Evolutionary conservation across 2,888 invertebrate genomes (phyloP).

Genomic region (Homarus gammarus): DNA sequence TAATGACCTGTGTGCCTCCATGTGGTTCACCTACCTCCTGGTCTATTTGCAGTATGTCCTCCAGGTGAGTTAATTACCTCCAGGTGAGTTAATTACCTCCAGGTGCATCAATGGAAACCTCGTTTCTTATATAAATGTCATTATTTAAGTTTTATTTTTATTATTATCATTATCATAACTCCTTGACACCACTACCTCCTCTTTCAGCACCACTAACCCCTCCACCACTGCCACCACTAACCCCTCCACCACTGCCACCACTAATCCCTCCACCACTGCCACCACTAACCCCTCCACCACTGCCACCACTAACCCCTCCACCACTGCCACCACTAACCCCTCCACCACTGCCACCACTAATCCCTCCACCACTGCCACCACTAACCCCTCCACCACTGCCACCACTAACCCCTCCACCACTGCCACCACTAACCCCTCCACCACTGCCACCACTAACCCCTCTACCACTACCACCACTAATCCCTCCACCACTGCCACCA

Average conservation of each 20-base stretch:
- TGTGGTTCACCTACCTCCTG: constrained; percentile 96
- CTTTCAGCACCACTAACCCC: no score
- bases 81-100: constrained; percentile 83
- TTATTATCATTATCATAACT: background rate
- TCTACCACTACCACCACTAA: background rate
- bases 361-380: background rate
- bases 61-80: constrained; percentile 85
- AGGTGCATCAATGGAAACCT: no score
- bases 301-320: no score
- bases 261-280: no score
- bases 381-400: background rate
- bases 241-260: no score
- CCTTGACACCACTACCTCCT: no score
- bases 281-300: no score
- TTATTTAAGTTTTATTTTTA: background rate
- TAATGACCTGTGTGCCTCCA: constrained; percentile 94
- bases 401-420: background rate
- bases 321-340: no score
- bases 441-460: background rate
- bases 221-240: no score
- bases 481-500: background rate
- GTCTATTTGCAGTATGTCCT: constrained; percentile 85
- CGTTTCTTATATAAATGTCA: background rate
- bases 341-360: no score
- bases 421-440: background rate